Base-by-base conservation (phyloP, 2,113 vertebrate genomes). In the Galbula dea region DNA sequence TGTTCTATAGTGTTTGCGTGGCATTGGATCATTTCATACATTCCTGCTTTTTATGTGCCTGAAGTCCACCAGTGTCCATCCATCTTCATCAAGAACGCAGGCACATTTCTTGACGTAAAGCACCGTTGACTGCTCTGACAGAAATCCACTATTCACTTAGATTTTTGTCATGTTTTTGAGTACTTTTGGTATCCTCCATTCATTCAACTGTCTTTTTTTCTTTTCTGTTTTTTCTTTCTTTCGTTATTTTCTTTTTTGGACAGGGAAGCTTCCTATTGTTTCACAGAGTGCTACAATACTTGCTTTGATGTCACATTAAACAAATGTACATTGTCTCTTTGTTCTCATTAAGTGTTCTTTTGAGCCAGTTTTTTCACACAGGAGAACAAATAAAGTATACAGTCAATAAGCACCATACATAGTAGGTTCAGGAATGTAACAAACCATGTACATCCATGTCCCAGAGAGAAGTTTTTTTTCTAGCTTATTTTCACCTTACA, bases 401-500 rank as follows among this genome's bases (percentile, higher is more conserved):
- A 97, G 97, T 98, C 98, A 95, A 97, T 98, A 97, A 99, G 99
- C 98, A 99, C 99, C 98, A 98, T 99, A 98, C 98, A 98, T 97
- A 98, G 99, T 97, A 98, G 97, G 97, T 98, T 98, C 98, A 97
- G 98, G 98, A 98, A 98, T 98, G 98, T 98, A 97, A 98, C 97
- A 97, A 97, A 97, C 97, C 97, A 97, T 95, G 96, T 97, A 97
- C 97, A 97, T 98, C 98, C 98, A 96, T 98, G 98, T 98, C 98
- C 98, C 97, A 97, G 97, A 97, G 97, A 97, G 97, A 97, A 96
- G 96, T 97, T 98, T 96, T 87, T 98, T 96, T 92, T 97, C 97
- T 91, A 97, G 98, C 96, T 97, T 96, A 97, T 98, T 98, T 98
- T 99, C 99, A 99, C 99, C 99, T 99, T 97, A 99, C 98, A 96